phyloP scores from a whole-genome alignment of 2,797 vertebrate genomes.

The Eospalax fontanierii region DNA sequence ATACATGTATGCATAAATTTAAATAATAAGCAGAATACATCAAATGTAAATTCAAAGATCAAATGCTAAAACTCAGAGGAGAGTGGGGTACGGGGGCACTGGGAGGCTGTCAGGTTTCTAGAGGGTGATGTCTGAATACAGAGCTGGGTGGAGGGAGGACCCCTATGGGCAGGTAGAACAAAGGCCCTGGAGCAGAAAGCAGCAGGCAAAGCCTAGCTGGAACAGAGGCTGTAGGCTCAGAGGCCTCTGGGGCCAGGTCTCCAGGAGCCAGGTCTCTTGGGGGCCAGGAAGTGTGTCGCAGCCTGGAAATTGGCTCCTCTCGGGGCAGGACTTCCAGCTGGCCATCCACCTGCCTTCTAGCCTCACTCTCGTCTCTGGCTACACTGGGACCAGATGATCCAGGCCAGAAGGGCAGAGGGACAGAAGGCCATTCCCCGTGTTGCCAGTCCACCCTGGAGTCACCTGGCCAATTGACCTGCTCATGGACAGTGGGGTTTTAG shows the following conservation, averaged over 20 bases:
- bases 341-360: neutral
- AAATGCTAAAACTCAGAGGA: neutral
- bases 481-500: constrained; percentile 60
- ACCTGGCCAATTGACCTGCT: constrained; percentile 16
- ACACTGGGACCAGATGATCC: neutral
- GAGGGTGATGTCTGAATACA: neutral
- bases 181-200: neutral
- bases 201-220: accelerated
- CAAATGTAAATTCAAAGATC: neutral
- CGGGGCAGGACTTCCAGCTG: neutral
- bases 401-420: neutral
- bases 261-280: accelerated
- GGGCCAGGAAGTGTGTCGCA: neutral
- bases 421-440: neutral
- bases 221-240: too few species aligned
- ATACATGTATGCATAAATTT: neutral
- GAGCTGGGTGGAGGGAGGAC: neutral
- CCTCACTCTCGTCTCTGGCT: neutral
- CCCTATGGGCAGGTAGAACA: neutral
- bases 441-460: neutral
- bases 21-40: neutral
- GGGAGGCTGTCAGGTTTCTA: too few species aligned
- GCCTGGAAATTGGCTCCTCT: neutral
- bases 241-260: neutral
- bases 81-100: accelerated